Percentiles rank a stretch among this genome's conserved stretches.
These are phyloP conservation scores for Galemys pyrenaicus DNA, from an alignment of 2,113 vertebrate genomes.

Conservation along the genomic window DNA sequence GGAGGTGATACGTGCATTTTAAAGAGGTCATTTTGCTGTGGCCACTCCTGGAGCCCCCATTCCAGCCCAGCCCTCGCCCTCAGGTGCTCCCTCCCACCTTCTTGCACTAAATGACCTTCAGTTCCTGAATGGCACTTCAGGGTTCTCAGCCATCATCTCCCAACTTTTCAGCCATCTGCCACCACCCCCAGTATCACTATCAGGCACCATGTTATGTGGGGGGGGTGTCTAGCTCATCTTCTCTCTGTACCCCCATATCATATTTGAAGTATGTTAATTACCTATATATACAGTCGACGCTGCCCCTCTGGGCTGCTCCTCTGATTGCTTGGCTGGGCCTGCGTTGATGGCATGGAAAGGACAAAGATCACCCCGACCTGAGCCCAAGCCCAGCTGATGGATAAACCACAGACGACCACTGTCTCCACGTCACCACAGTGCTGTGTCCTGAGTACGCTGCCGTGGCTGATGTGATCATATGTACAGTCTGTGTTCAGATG, in stretches of 20 bases:
- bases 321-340: not conserved
- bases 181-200: not conserved
- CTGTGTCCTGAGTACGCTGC: too few relatives aligned
- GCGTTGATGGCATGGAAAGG: not conserved
- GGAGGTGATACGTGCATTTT: not conserved
- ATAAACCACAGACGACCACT: not conserved
- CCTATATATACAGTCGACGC: fast-evolving
- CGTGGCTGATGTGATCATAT: too few relatives aligned
- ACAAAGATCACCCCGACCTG: not conserved
- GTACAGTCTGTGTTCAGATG: too few relatives aligned
- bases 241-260: not conserved
- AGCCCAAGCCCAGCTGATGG: not conserved
- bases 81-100: not conserved
- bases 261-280: not conserved
- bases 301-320: not conserved
- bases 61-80: too few relatives aligned
- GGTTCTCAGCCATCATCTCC: not conserved
- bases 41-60: not conserved
- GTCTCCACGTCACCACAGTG: fast-evolving
- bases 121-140: not conserved
- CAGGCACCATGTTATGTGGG: not conserved
- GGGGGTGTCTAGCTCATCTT: not conserved
- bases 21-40: not conserved
- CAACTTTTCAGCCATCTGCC: too few relatives aligned
- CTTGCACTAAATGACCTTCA: not conserved